These are phyloP conservation scores for Apeltes quadracus DNA, from an alignment of 2,113 vertebrate genomes.

Conservation along the genomic window DNA sequence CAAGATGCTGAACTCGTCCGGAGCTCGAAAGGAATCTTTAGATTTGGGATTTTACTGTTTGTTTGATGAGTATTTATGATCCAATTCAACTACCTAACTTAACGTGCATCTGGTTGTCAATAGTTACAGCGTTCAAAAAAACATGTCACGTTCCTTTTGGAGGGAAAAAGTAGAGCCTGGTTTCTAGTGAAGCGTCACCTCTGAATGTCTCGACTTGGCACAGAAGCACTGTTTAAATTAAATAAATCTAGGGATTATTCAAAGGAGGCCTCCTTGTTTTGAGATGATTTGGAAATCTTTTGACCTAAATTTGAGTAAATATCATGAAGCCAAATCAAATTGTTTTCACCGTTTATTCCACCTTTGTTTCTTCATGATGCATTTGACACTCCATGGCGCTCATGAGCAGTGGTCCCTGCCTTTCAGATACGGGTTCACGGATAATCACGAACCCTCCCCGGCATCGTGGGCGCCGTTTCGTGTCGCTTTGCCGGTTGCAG, in stretches of 20 bases:
- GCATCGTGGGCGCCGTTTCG: background rate
- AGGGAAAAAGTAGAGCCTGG: background rate
- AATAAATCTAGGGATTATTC: background rate
- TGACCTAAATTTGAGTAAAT: background rate
- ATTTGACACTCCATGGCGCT: too few species aligned
- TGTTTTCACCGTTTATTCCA: background rate
- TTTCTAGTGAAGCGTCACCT: too few species aligned
- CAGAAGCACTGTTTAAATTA: background rate
- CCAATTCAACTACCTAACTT: background rate
- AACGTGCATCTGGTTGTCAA: background rate
- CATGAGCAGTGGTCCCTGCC: background rate
- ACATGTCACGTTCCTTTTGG: background rate
- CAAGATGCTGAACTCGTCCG: background rate
- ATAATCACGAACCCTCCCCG: background rate
- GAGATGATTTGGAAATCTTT: background rate
- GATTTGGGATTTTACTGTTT: background rate
- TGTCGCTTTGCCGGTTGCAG: background rate
- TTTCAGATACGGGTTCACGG: background rate
- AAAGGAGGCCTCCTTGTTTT: background rate
- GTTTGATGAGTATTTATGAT: background rate
- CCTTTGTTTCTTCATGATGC: background rate
- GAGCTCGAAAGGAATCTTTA: background rate
- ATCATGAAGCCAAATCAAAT: background rate
- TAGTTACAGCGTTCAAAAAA: background rate
- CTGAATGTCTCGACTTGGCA: too few species aligned